Evolutionary conservation across 2,797 vertebrate species (phyloP).

Genomic region (Hypotaenidia okinawae): DNA sequence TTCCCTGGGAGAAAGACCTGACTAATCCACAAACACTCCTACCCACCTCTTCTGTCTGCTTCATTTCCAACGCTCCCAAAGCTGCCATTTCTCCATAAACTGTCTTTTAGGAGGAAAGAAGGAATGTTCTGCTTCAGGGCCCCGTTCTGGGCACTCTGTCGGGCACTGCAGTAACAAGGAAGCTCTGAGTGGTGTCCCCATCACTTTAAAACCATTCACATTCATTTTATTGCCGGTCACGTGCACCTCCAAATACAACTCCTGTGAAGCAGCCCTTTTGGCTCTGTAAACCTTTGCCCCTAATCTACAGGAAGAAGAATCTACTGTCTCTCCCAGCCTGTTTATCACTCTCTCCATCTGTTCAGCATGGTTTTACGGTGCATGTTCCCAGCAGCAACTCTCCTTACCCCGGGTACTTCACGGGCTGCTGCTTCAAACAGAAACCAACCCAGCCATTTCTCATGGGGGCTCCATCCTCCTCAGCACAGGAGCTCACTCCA

Average conservation of each 20-base stretch:
- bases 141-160: neutral
- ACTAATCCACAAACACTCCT: neutral
- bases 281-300: neutral
- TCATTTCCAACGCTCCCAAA: neutral
- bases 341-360: neutral
- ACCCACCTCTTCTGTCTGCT: neutral
- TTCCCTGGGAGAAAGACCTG: neutral
- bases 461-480: neutral
- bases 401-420: neutral
- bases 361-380: neutral
- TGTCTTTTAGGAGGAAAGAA: neutral
- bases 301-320: neutral
- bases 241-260: neutral
- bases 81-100: neutral
- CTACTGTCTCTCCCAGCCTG: neutral
- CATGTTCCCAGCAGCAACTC: neutral
- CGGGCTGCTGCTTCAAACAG: neutral
- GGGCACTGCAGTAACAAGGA: neutral
- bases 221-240: rapidly evolving
- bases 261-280: neutral
- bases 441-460: neutral
- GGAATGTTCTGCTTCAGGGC: neutral
- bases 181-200: neutral
- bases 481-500: neutral
- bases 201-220: neutral